Evolutionary conservation across 2,113 vertebrate species (phyloP), one percentile per base, ranked within the genome.

Genomic region (Brachirus orientalis): DNA sequence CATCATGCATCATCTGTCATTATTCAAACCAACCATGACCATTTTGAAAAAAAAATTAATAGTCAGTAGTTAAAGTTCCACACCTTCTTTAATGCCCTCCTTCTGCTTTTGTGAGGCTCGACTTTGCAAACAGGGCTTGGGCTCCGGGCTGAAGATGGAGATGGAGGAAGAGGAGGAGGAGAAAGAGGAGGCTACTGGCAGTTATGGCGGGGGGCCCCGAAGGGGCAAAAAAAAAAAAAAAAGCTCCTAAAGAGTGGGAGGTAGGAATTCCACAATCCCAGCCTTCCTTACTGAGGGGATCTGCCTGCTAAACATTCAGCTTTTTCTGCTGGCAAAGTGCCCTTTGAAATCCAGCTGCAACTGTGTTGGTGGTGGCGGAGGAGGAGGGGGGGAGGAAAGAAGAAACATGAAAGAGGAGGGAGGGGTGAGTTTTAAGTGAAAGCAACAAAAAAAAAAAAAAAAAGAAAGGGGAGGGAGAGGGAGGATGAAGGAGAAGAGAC

Each of bases 181-280:
- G 78, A 77, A 79, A 72, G 80, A 80, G 79, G 83, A 80, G 77
- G 90, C 90, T 83, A 82, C 92, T 95, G 95, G 94, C 93, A 95
- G 95, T 91, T 83, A 95, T 92, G 93, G 92, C 92, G 90, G 95
- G 79, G 97, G 96, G 96, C 96, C 95, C 90, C 91, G 92, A 91
- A 94, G 94, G 95, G 96, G 93, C 93, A 94, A 82, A 92, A 47
- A 88, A 89, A 89, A 35, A 43, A 92, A 47, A 85, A 89, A 89
- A 35, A 43, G 91, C 91, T 94, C 95, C 94, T 87, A 93, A 94
- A 93, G 79, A 92, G 93, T 95, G 92, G 91, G 91, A 96, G 95
- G 94, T 91, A 94, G 94, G 93, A 94, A 95, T 96, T 96, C 94
- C 91, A 94, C 94, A 93, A 94, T 83, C 82, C 85, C 92, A 90